Conservation (phyloP, 2,113 vertebrate genomes). For the Ictalurus punctatus region DNA sequence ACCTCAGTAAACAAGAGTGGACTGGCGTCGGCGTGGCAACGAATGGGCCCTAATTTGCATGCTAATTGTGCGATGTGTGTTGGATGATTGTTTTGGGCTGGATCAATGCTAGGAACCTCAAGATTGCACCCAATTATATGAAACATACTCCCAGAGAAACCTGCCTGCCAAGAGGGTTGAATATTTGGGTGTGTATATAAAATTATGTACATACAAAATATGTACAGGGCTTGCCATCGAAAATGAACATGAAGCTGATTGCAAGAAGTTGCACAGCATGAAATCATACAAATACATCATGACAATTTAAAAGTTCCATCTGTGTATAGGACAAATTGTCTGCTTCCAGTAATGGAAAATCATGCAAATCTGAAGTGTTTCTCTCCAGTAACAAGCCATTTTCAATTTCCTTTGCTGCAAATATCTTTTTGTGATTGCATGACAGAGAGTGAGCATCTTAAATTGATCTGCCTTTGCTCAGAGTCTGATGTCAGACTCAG, state of each 20-base stretch:
- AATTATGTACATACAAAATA: constrained; percentile 34
- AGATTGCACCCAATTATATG: constrained; percentile 46
- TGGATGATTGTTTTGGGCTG: constrained; percentile 63
- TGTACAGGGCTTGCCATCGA: constrained; percentile 9
- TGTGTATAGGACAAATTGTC: background rate
- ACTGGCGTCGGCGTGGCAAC: constrained; percentile 64
- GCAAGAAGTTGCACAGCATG: constrained; percentile 17
- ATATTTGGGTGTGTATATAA: constrained; percentile 41
- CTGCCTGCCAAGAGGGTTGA: constrained; percentile 24
- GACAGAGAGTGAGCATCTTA: constrained; percentile 22
- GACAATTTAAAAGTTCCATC: background rate
- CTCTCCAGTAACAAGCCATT: constrained; percentile 34
- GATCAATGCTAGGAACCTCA: constrained; percentile 62
- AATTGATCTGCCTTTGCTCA: constrained; percentile 39
- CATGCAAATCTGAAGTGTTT: constrained; percentile 30
- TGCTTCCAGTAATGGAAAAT: background rate
- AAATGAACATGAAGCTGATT: constrained; percentile 10
- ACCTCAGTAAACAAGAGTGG: constrained; percentile 69
- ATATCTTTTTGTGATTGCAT: constrained; percentile 23
- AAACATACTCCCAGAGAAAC: constrained; percentile 35
- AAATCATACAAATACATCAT: constrained; percentile 26
- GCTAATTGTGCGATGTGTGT: constrained; percentile 65
- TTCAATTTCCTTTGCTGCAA: constrained; percentile 33
- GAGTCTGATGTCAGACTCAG: constrained; percentile 20
- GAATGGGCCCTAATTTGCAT: constrained; percentile 74